Conservation (phyloP, 2,888 invertebrate species). For the Pristionchus maxplancki region DNA sequence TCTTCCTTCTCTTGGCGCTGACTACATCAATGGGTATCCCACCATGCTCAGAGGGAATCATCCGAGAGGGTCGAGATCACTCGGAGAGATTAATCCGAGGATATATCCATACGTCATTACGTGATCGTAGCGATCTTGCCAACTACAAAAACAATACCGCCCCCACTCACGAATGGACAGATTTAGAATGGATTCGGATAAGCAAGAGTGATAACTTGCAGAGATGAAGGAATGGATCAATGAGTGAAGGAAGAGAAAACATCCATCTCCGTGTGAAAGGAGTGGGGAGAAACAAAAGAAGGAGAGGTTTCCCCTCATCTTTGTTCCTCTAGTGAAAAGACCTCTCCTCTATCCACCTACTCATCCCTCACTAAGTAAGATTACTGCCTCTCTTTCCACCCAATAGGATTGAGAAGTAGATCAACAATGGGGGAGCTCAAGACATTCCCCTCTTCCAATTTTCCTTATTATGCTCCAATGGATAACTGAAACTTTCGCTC, state of each 20-base stretch:
- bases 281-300: slow-evolving; percentile 12
- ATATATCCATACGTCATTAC: background rate
- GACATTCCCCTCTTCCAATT: background rate
- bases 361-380: slow-evolving; percentile 16
- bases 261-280: slow-evolving; percentile 30
- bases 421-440: background rate
- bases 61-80: slow-evolving; percentile 14
- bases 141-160: slow-evolving; percentile 1
- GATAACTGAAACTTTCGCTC: background rate
- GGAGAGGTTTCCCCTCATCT: slow-evolving; percentile 15
- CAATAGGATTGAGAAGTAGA: background rate
- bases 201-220: background rate
- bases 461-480: background rate
- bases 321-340: slow-evolving; percentile 22
- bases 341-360: slow-evolving; percentile 18
- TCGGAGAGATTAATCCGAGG: background rate
- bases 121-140: background rate
- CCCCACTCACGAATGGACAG: background rate
- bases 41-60: background rate
- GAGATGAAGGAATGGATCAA: background rate
- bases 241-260: background rate
- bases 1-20: background rate
- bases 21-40: background rate
- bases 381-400: background rate
- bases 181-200: background rate